A percentile compares a stretch with the other conserved stretches of the same genome.
Conservation (phyloP, 2,888 invertebrate species). For the Heteropelma amictum region DNA sequence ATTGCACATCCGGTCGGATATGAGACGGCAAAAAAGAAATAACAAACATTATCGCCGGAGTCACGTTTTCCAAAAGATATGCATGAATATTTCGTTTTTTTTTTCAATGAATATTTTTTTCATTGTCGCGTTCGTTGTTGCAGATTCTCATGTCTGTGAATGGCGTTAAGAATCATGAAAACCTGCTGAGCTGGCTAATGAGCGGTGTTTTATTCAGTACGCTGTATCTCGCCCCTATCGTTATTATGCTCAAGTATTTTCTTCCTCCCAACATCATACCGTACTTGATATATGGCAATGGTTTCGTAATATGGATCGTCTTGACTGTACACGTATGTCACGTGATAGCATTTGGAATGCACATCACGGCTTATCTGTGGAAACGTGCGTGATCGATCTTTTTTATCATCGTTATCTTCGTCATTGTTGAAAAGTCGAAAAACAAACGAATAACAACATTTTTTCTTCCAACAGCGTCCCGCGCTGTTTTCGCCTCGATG, state of each 20-base stretch:
- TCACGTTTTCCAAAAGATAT: too few species aligned
- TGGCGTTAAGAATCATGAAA: conserved; percentile 70
- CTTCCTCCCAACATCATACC: conserved; percentile 68
- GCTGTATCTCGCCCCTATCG: conserved; percentile 66
- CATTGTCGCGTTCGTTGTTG: not conserved
- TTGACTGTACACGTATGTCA: conserved; percentile 69
- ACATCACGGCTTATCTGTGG: conserved; percentile 72
- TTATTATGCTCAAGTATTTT: conserved; percentile 69
- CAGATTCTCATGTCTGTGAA: conserved; percentile 75
- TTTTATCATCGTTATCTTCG: not conserved
- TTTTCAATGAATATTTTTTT: not conserved
- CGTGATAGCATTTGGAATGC: conserved; percentile 72
- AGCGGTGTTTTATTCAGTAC: conserved; percentile 69
- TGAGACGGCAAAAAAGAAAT: too few species aligned
- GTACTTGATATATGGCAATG: conserved; percentile 71
- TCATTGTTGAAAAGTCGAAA: not conserved
- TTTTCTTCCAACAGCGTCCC: conserved; percentile 41
- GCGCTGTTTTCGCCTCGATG: conserved; percentile 52
- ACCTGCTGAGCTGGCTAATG: conserved; percentile 73
- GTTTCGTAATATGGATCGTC: conserved; percentile 72
- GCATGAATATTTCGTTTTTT: too few species aligned
- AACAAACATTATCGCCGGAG: too few species aligned
- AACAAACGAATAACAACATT: too few species aligned
- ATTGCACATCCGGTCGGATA: too few species aligned
- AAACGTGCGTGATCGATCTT: conserved; percentile 68